Conservation (phyloP, 1,140 invertebrate genomes). For the Caenorhabditis elegans region WBcel235 BX284602.5:4364501-4365000, state of each 20-base stretch:
- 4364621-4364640: too few relatives aligned
- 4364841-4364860: not conserved
- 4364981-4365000: slow-evolving; percentile 39
- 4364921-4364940: slow-evolving; percentile 45
- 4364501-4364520: too few relatives aligned
- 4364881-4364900: not conserved
- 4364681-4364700: not conserved
- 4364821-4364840: not conserved
- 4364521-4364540: too few relatives aligned
- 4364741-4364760: not conserved
- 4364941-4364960: slow-evolving; percentile 47
- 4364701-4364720: slow-evolving; percentile 9
- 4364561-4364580: too few relatives aligned
- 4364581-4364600: too few relatives aligned
- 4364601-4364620: too few relatives aligned
- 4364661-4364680: too few relatives aligned
- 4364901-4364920: slow-evolving; percentile 18
- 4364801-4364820: not conserved
- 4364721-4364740: not conserved
- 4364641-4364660: too few relatives aligned
- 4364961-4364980: slow-evolving; percentile 20
- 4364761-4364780: not conserved
- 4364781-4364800: not conserved
- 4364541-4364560: too few relatives aligned
- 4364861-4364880: slow-evolving; percentile 15